Evolutionary conservation across 2,797 vertebrate genomes (phyloP).

Genomic region (Rhadinocentrus ornatus): DNA sequence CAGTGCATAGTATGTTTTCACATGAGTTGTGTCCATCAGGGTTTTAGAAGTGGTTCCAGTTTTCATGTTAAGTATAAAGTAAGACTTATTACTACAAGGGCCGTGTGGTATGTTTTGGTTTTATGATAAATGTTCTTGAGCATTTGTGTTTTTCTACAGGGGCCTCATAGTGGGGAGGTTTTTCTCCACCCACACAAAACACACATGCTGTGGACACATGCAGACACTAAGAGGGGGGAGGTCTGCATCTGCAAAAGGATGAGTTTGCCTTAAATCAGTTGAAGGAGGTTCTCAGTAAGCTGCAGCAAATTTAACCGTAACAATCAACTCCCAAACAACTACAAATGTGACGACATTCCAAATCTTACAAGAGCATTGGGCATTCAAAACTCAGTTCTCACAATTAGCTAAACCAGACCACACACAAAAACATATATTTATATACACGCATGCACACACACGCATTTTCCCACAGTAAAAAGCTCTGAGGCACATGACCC

Average conservation of each 20-base stretch:
- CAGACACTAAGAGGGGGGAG: not conserved
- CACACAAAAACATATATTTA: conserved; percentile 29
- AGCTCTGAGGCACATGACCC: conserved; percentile 63
- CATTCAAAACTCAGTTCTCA: conserved; percentile 44
- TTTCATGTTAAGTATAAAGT: conserved; percentile 12
- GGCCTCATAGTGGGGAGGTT: conserved; percentile 12
- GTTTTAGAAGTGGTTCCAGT: conserved; percentile 20
- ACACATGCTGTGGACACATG: not conserved
- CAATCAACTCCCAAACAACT: not conserved
- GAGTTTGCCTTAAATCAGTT: not conserved
- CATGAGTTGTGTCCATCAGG: not conserved
- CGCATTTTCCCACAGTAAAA: conserved; percentile 80
- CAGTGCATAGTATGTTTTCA: not conserved
- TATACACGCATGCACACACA: conserved; percentile 40
- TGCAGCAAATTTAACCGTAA: not conserved
- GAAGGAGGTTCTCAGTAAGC: not conserved
- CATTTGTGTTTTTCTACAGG: conserved; percentile 16
- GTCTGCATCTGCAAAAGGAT: not conserved
- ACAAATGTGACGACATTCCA: conserved; percentile 4
- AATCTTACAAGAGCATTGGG: conserved; percentile 19
- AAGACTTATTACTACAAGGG: conserved; percentile 33
- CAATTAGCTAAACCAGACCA: conserved; percentile 34
- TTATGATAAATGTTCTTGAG: conserved; percentile 24
- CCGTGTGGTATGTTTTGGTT: conserved; percentile 39
- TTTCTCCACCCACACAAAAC: conserved; percentile 6